Conservation (phyloP, 2,797 vertebrate species). For the Psittacula echo region DNA sequence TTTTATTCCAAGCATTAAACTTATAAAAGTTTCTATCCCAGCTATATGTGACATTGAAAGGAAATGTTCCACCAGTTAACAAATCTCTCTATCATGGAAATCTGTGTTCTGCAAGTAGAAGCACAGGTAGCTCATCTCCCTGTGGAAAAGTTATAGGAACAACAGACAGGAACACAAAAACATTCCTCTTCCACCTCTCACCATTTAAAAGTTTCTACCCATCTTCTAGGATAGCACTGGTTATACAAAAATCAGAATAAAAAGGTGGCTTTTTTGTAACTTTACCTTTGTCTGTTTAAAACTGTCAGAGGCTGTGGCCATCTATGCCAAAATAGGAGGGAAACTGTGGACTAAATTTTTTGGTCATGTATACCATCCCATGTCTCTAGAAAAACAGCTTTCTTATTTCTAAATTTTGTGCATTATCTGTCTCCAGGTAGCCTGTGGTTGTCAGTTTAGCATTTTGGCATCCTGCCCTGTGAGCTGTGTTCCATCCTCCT, state of each 20-base stretch:
- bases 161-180: rapidly evolving
- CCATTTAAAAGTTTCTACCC: not conserved
- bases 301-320: rapidly evolving
- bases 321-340: not conserved
- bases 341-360: not conserved
- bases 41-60: not conserved
- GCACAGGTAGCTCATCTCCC: not conserved
- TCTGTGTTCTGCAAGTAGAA: not conserved
- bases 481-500: not conserved
- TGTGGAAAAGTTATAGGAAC: not conserved
- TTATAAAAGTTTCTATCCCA: not conserved
- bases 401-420: not conserved
- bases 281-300: not conserved
- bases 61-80: not conserved
- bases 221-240: not conserved
- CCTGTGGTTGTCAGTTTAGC: not conserved
- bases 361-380: not conserved
- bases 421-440: not conserved
- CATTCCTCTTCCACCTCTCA: not conserved
- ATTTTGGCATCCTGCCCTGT: not conserved
- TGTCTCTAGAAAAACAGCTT: not conserved
- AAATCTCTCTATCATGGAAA: not conserved
- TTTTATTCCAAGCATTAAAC: not conserved
- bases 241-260: not conserved
- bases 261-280: not conserved